phyloP scores from a whole-genome alignment of 2,113 vertebrate species.

The Pyrgilauda ruficollis region DNA sequence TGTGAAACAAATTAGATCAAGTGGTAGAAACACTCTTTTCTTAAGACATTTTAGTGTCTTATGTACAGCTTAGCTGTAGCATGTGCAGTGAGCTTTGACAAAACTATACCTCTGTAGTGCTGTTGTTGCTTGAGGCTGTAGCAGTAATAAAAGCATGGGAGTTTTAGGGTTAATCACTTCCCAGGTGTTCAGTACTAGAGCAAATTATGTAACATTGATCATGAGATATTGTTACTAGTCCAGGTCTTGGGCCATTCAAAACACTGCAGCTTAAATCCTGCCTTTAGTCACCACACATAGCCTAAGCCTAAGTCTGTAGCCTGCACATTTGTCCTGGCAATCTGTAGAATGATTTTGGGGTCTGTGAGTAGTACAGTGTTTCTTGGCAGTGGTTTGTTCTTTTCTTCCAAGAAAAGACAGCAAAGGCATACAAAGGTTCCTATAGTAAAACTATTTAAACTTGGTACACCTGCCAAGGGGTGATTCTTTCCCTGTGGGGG shows the following conservation, averaged over 20 bases:
- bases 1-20: not conserved
- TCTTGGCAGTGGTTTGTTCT: too few species aligned
- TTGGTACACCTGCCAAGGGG: not conserved
- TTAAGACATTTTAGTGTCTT: not conserved
- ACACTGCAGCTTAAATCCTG: accelerated
- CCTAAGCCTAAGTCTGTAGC: not conserved
- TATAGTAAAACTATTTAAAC: not conserved
- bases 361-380: not conserved
- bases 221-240: not conserved
- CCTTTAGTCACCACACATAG: not conserved
- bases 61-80: not conserved
- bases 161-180: not conserved
- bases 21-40: not conserved
- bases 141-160: not conserved
- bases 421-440: not conserved
- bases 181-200: not conserved
- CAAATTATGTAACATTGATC: not conserved
- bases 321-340: not conserved
- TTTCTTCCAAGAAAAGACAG: not conserved
- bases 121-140: not conserved
- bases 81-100: not conserved
- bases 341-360: not conserved
- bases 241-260: not conserved
- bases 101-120: not conserved
- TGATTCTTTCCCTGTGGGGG: not conserved